Base-by-base conservation (phyloP, 2,113 vertebrate species). In the Trachemys scripta region DNA sequence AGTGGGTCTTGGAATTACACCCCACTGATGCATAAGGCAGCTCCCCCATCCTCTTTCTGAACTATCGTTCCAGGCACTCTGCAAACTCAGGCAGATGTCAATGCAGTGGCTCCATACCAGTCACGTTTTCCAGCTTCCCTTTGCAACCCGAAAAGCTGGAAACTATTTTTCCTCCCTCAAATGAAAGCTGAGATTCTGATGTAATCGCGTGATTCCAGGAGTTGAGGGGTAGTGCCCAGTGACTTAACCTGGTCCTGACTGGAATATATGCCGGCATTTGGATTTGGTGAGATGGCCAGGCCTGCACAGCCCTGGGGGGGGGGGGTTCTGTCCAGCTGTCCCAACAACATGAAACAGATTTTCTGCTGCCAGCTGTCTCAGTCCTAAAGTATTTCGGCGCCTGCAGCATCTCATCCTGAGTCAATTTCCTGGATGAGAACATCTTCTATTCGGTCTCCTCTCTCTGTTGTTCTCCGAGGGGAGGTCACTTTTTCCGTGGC, bases 301-400 rank as follows among this genome's bases (percentile, higher is more conserved):
- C 42, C 89, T 56, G 75, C 47, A 49, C 35, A 1, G 2, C 47
- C 1, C 0, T 12, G n/a, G 1, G 38, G 38, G 38, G 38, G 38
- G 0, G 0, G 57, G 59, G 42, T 42, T 82, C 51, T 35, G 1
- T 76, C 65, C 79, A 80, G 49, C 4, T 22, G 19, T 35, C 49
- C 31, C 10, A 19, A 80, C 31, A 76, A 80, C 89, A 49, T 12
- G 8, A 29, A 85, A 94, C 89, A 35, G 42, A 83, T 94, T 84
- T 82, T 45, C 89, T 88, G 85, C 88, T 89, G 86, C 88, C 86
- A 93, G 54, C 84, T 51, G 82, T 42, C 88, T 95, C 76, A 84
- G 83, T 56, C 59, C 76, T 25, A 5, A 92, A 94, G n/a, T 31
- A 38, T 82, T 92, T 83, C 80, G 65, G 82, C 0, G 1, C 78